phyloP scores from a whole-genome alignment of 2,113 vertebrate genomes.

The Cyanoderma ruficeps region DNA sequence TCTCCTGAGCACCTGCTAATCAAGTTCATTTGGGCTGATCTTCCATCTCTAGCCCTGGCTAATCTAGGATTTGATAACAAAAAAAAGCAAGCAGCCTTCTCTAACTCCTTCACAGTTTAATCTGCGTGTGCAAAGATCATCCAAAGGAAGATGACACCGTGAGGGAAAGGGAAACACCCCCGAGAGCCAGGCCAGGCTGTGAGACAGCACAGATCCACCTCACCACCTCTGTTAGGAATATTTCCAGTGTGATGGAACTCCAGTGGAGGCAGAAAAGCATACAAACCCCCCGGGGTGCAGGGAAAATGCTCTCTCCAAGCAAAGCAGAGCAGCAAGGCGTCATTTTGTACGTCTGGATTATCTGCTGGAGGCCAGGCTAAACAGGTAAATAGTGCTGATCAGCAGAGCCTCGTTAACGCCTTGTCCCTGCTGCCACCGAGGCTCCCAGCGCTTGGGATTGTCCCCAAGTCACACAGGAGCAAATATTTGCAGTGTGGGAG shows the following conservation, averaged over 20 bases:
- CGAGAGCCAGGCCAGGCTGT: not conserved
- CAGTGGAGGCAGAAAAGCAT: not conserved
- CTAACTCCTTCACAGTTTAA: not conserved
- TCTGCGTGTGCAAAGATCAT: not conserved
- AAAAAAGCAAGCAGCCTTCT: not conserved
- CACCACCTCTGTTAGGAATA: rapidly evolving
- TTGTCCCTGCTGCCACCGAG: not conserved
- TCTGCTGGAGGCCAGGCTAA: not conserved
- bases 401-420: not conserved
- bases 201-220: not conserved
- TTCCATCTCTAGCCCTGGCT: constrained; percentile 25
- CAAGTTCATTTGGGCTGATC: constrained; percentile 23
- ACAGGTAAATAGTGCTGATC: not conserved
- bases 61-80: constrained; percentile 41
- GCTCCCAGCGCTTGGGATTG: not conserved
- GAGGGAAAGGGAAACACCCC: not conserved
- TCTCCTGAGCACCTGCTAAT: constrained; percentile 17
- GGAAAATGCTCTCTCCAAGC: not conserved
- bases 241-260: not conserved
- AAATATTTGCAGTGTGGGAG: not conserved
- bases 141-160: not conserved
- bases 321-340: not conserved
- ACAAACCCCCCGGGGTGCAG: not conserved
- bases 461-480: rapidly evolving
- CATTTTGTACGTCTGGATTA: not conserved